These are phyloP conservation scores for Brachyrhaphis roseni DNA, from an alignment of 2,797 vertebrate species.

Conservation along the genomic window DNA sequence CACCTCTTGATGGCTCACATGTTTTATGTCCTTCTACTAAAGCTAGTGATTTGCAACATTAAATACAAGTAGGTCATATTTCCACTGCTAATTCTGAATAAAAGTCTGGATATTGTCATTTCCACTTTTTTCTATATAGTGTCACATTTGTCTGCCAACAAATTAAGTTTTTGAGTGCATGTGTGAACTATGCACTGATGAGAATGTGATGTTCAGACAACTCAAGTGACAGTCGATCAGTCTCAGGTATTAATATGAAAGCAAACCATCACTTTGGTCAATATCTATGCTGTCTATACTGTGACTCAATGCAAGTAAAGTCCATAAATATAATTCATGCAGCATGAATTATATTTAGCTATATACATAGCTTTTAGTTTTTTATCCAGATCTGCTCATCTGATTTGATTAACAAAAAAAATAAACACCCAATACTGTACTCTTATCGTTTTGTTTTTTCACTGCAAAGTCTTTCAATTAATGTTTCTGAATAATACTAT, in stretches of 20 bases:
- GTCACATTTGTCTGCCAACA: not conserved
- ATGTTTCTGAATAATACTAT: conserved; percentile 66
- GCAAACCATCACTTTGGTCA: not conserved
- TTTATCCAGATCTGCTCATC: not conserved
- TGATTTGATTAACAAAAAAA: not conserved
- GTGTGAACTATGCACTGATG: not conserved
- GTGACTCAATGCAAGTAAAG: not conserved
- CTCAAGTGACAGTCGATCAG: not conserved
- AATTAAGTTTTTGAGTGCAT: not conserved
- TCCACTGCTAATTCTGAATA: not conserved
- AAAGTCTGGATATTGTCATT: not conserved
- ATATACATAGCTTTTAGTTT: not conserved
- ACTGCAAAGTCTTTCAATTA: conserved; percentile 39
- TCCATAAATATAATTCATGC: not conserved
- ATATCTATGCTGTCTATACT: not conserved
- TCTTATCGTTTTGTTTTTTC: not conserved
- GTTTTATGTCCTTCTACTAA: not conserved
- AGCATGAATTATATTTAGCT: not conserved
- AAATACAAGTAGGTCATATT: not conserved
- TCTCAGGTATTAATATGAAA: not conserved
- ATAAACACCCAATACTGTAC: not conserved
- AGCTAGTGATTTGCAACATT: not conserved
- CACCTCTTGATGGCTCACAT: not conserved
- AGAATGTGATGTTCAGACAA: not conserved
- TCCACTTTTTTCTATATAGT: not conserved